Percentiles rank a stretch among this genome's conserved stretches.
phyloP scores from a whole-genome alignment of 1,140 invertebrate species.

The Acromyrmex echinatior region DNA sequence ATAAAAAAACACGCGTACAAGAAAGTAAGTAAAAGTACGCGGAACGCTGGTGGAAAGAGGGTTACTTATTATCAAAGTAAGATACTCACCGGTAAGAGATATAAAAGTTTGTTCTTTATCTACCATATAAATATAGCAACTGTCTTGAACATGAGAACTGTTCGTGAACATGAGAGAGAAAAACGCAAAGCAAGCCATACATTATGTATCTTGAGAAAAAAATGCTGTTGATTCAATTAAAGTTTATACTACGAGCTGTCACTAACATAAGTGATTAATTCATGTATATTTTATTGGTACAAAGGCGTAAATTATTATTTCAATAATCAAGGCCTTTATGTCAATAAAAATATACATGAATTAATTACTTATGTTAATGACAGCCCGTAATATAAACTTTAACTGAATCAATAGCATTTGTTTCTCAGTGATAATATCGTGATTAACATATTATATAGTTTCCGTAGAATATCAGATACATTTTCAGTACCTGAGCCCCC shows the following conservation, averaged over 20 bases:
- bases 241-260: too few relatives aligned
- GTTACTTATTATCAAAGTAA: slow-evolving; percentile 41
- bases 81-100: slow-evolving; percentile 5
- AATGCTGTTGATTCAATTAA: too few relatives aligned
- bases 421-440: not conserved
- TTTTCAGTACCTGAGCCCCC: slow-evolving; percentile 9
- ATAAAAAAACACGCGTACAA: not conserved
- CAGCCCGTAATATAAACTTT: too few relatives aligned
- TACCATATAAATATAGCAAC: slow-evolving; percentile 11
- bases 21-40: not conserved
- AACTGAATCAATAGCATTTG: too few relatives aligned
- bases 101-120: slow-evolving; percentile 42
- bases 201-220: slow-evolving; percentile 6
- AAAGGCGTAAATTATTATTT: too few relatives aligned
- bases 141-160: too few relatives aligned
- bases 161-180: slow-evolving; percentile 1
- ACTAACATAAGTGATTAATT: too few relatives aligned
- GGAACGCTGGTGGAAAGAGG: not conserved
- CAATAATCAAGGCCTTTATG: too few relatives aligned
- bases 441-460: slow-evolving; percentile 44
- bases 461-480: slow-evolving; percentile 4
- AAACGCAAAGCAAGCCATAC: not conserved
- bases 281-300: too few relatives aligned
- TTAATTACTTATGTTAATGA: too few relatives aligned
- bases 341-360: too few relatives aligned